phyloP scores from a whole-genome alignment of 2,888 invertebrate species.

The Cinara cedri region DNA sequence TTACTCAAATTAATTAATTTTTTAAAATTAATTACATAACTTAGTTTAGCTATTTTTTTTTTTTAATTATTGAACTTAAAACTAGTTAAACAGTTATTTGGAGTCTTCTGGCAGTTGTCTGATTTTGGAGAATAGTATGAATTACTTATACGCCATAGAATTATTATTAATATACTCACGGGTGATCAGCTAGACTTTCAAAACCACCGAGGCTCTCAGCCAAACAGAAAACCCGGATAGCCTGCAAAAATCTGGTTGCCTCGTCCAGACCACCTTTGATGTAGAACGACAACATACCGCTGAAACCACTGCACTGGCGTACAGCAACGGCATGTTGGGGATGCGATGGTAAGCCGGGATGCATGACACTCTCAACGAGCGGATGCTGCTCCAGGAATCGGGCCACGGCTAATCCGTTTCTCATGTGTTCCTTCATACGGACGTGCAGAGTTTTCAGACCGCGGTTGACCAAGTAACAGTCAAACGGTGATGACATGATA shows the following conservation, averaged over 20 bases:
- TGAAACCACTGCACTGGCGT: slow-evolving; percentile 83
- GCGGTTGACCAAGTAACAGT: slow-evolving; percentile 90
- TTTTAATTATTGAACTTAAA: too few species aligned
- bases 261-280: slow-evolving; percentile 78
- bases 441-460: slow-evolving; percentile 92
- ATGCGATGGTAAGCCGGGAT: slow-evolving; percentile 85
- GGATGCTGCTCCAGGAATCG: slow-evolving; percentile 82
- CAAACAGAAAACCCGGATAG: slow-evolving; percentile 79
- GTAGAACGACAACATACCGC: slow-evolving; percentile 91
- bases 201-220: slow-evolving; percentile 96
- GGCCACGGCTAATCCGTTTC: slow-evolving; percentile 78
- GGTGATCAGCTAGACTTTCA: slow-evolving; percentile 92
- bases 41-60: too few species aligned
- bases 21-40: too few species aligned
- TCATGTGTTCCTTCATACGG: slow-evolving; percentile 88
- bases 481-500: slow-evolving; percentile 93
- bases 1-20: too few species aligned
- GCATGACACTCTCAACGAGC: slow-evolving; percentile 78
- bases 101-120: too few species aligned
- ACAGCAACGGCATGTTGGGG: slow-evolving; percentile 82
- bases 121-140: too few species aligned
- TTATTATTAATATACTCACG: slow-evolving; percentile 78
- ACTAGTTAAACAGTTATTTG: too few species aligned
- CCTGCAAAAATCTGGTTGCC: slow-evolving; percentile 75
- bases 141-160: too few species aligned